phyloP scores from a whole-genome alignment of 2,888 invertebrate genomes.

The Steinernema hermaphroditum region DNA sequence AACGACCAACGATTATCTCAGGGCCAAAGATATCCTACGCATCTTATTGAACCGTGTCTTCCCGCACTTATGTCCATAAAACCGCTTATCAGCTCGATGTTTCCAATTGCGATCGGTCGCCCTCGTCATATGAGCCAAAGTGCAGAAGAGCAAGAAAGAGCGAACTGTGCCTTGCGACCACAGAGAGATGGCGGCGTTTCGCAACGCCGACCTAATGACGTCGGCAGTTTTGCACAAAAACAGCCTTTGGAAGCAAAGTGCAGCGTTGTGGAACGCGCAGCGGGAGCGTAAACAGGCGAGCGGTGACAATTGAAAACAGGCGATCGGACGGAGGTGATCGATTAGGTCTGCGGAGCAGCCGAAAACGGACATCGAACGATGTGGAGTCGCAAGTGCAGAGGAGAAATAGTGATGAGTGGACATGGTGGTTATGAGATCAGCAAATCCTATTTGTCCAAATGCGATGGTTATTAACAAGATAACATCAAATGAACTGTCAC shows the following conservation, averaged over 20 bases:
- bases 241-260: slow-evolving; percentile 8
- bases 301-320: neutral
- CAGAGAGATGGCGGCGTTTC: neutral
- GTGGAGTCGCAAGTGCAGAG: neutral
- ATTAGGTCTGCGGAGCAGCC: neutral
- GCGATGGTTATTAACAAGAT: no score
- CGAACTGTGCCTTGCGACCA: neutral
- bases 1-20: no score
- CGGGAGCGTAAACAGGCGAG: neutral
- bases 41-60: no score
- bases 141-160: neutral
- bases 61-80: no score
- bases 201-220: neutral
- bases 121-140: slow-evolving; percentile 1
- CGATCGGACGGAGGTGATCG: neutral
- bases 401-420: no score
- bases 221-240: neutral
- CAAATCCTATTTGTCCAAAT: no score
- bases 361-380: neutral
- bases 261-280: neutral
- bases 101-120: no score
- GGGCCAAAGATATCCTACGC: no score
- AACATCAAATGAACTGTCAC: no score
- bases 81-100: no score
- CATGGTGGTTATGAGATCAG: no score